Percentiles rank a stretch among this genome's conserved stretches.
Evolutionary conservation across 1,140 invertebrate species (phyloP).

Genomic region (Lordiphosa stackelbergi): DNA sequence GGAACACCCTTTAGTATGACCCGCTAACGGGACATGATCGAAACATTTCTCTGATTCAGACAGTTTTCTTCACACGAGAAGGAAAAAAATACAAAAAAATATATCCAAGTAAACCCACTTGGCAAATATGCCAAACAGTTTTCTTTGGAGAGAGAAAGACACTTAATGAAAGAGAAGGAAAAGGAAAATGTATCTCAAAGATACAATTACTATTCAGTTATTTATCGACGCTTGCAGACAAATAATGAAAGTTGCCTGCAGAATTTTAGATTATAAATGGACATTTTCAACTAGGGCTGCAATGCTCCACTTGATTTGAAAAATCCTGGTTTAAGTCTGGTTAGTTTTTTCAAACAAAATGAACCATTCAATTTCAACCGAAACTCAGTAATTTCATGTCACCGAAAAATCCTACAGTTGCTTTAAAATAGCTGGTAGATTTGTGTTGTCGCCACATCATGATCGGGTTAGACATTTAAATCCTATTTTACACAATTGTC

Average conservation of each 20-base stretch:
- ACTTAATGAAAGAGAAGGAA: constrained; percentile 4
- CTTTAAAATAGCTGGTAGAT: too few relatives aligned
- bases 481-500: too few relatives aligned
- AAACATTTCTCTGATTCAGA: constrained; percentile 17
- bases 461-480: too few relatives aligned
- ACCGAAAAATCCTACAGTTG: too few relatives aligned
- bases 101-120: constrained; percentile 62
- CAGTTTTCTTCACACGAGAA: constrained; percentile 19
- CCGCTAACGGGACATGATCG: too few relatives aligned
- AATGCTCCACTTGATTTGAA: too few relatives aligned
- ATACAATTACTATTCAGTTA: constrained; percentile 48
- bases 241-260: constrained; percentile 39
- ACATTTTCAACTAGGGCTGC: constrained; percentile 1
- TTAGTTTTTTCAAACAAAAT: too few relatives aligned
- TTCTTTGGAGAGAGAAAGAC: constrained; percentile 24
- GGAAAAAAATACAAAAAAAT: constrained; percentile 32
- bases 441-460: too few relatives aligned
- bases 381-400: too few relatives aligned
- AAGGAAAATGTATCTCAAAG: constrained; percentile 46
- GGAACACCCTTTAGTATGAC: neutral
- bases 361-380: too few relatives aligned
- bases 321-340: too few relatives aligned
- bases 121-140: constrained; percentile 62
- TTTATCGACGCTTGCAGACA: constrained; percentile 22
- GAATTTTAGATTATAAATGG: constrained; percentile 17